phyloP scores from a whole-genome alignment of 2,797 vertebrate species.

The Loriculus beryllinus region DNA sequence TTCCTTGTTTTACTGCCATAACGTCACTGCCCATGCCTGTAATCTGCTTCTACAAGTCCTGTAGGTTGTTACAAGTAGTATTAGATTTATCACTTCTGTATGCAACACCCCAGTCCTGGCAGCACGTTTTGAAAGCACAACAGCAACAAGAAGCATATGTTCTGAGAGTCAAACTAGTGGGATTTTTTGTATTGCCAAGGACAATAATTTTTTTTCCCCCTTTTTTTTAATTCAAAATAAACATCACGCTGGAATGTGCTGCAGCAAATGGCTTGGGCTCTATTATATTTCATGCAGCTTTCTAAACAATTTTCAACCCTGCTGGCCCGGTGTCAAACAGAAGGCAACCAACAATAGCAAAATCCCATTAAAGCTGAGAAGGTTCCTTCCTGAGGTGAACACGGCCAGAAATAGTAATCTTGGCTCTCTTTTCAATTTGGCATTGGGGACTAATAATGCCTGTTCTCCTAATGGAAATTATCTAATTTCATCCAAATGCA shows the following conservation, averaged over 20 bases:
- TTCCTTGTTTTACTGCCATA: not conserved
- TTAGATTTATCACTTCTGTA: slow-evolving; percentile 59
- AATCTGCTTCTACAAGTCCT: slow-evolving; percentile 42
- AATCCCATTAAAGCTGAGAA: slow-evolving; percentile 97
- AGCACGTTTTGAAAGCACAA: slow-evolving; percentile 66
- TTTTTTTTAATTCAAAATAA: slow-evolving; percentile 73
- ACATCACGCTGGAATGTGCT: slow-evolving; percentile 79
- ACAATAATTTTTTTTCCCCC: slow-evolving; percentile 76
- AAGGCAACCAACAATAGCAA: slow-evolving; percentile 96
- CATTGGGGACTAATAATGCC: slow-evolving; percentile 89
- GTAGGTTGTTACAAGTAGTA: slow-evolving; percentile 57
- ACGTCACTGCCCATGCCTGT: not conserved
- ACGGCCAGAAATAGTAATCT: slow-evolving; percentile 95
- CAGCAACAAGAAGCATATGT: slow-evolving; percentile 73
- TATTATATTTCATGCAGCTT: slow-evolving; percentile 85
- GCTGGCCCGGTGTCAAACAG: slow-evolving; percentile 91
- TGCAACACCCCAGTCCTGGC: slow-evolving; percentile 56
- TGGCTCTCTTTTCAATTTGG: slow-evolving; percentile 82
- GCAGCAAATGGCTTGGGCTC: slow-evolving; percentile 75
- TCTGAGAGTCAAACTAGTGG: slow-evolving; percentile 68
- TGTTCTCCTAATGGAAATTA: slow-evolving; percentile 89
- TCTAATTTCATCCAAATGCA: slow-evolving; percentile 87
- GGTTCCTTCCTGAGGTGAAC: slow-evolving; percentile 97
- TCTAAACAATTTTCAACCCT: slow-evolving; percentile 83
- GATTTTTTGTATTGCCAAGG: slow-evolving; percentile 77